Conservation (phyloP, 1,140 invertebrate genomes). For the Acromyrmex charruanus region DNA sequence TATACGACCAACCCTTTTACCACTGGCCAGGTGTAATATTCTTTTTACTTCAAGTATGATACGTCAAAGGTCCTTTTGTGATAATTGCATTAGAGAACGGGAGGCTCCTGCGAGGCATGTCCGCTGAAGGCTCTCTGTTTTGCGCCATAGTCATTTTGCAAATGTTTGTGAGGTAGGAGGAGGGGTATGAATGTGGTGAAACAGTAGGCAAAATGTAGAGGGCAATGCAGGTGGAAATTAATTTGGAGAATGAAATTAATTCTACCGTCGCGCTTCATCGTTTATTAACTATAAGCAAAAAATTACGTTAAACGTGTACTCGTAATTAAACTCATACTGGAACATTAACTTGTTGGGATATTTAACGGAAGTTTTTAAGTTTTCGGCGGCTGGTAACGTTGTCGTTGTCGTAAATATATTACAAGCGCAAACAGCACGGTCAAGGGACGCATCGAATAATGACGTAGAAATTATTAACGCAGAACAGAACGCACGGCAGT, state of each 20-base stretch:
- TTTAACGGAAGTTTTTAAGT: conserved; percentile 3
- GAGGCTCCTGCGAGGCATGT: conserved; percentile 33
- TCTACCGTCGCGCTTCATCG: conserved; percentile 31
- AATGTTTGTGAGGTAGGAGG: conserved; percentile 34
- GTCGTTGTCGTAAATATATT: conserved; percentile 38
- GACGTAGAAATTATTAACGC: conserved; percentile 54
- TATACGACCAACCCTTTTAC: conserved; percentile 65
- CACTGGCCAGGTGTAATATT: conserved; percentile 69
- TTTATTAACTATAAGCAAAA: conserved; percentile 43
- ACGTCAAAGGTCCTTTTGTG: conserved; percentile 67
- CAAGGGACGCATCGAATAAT: conserved; percentile 43
- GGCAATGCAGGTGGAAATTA: conserved; percentile 32
- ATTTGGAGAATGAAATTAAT: conserved; percentile 54
- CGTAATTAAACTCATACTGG: conserved; percentile 21
- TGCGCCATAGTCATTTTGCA: conserved; percentile 39
- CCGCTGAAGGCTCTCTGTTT: conserved; percentile 49
- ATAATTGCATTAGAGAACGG: conserved; percentile 67
- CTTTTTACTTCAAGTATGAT: conserved; percentile 59
- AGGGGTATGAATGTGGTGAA: neutral
- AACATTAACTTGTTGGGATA: conserved; percentile 3
- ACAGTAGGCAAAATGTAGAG: conserved; percentile 19
- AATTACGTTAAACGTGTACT: conserved; percentile 16
- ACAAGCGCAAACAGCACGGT: conserved; percentile 28
- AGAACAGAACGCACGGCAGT: conserved; percentile 41
- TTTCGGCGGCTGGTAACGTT: neutral